phyloP scores from a whole-genome alignment of 1,140 invertebrate species.

The Lutraria rhynchaena region DNA sequence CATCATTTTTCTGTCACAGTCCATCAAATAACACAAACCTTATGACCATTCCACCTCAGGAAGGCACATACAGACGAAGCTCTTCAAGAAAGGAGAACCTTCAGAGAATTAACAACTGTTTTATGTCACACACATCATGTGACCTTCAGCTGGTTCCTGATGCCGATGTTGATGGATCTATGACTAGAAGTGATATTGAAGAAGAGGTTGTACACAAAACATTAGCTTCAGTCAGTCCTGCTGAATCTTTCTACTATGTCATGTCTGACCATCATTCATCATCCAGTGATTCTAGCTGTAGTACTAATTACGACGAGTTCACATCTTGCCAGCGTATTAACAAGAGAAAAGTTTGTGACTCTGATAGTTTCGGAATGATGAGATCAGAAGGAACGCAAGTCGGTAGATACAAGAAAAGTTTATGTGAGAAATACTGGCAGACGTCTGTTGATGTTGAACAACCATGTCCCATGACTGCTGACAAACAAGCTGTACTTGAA shows the following conservation, averaged over 20 bases:
- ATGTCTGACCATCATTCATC: constrained; percentile 33
- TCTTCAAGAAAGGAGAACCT: constrained; percentile 29
- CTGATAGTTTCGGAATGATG: not conserved
- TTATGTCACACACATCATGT: constrained; percentile 24
- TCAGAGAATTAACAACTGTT: constrained; percentile 45
- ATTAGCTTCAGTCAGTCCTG: constrained; percentile 28
- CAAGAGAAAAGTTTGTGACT: constrained; percentile 43
- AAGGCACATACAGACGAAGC: constrained; percentile 39
- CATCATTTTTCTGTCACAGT: constrained; percentile 45
- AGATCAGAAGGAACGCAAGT: constrained; percentile 1
- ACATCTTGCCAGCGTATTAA: constrained; percentile 44
- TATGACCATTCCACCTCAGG: constrained; percentile 47
- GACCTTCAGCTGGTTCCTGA: constrained; percentile 39
- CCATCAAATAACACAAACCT: constrained; percentile 39
- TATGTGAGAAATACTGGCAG: constrained; percentile 46
- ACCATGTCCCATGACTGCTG: constrained; percentile 24
- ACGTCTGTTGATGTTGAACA: not conserved
- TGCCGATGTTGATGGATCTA: constrained; percentile 29
- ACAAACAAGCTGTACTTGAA: constrained; percentile 48
- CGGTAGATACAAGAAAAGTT: constrained; percentile 21
- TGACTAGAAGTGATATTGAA: constrained; percentile 50
- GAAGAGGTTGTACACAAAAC: constrained; percentile 43
- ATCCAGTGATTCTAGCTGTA: constrained; percentile 42
- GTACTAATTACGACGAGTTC: constrained; percentile 45
- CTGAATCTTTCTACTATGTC: constrained; percentile 48